Evolutionary conservation across 2,113 vertebrate species (phyloP).

Genomic region (Menura novaehollandiae): DNA sequence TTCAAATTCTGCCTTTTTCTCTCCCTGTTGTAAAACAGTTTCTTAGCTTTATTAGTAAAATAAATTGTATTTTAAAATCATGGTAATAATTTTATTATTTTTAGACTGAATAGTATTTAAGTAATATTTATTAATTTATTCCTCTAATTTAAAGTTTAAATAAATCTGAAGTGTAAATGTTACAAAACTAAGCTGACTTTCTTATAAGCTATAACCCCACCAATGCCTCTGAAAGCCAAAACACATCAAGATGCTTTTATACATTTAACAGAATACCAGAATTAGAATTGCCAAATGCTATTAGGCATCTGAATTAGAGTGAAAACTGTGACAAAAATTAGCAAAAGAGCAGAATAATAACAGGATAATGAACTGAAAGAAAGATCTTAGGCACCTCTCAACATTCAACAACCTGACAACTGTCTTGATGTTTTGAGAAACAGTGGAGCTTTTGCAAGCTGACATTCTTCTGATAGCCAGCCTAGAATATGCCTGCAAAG

Average conservation of each 20-base stretch:
- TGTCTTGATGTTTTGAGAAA: not conserved
- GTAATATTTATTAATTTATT: not conserved
- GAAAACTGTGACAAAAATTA: not conserved
- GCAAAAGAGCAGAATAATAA: not conserved
- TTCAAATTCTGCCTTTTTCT: not conserved
- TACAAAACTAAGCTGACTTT: not conserved
- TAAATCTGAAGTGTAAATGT: not conserved
- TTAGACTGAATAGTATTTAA: not conserved
- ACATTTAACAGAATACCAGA: not conserved
- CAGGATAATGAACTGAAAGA: not conserved
- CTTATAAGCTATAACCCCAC: not conserved
- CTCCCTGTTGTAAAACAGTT: not conserved
- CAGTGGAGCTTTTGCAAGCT: not conserved
- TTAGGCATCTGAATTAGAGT: not conserved
- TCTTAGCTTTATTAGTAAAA: not conserved
- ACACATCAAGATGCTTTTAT: not conserved
- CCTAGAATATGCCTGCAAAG: not conserved
- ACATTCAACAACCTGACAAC: not conserved
- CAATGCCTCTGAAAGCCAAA: not conserved
- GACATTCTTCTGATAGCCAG: not conserved
- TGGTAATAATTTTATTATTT: not conserved
- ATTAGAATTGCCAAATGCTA: not conserved
- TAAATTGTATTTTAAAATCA: not conserved
- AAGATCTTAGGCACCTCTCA: not conserved
- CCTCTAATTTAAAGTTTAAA: not conserved